phyloP scores from a whole-genome alignment of 2,797 vertebrate species.

The Adelosebastes latens region DNA sequence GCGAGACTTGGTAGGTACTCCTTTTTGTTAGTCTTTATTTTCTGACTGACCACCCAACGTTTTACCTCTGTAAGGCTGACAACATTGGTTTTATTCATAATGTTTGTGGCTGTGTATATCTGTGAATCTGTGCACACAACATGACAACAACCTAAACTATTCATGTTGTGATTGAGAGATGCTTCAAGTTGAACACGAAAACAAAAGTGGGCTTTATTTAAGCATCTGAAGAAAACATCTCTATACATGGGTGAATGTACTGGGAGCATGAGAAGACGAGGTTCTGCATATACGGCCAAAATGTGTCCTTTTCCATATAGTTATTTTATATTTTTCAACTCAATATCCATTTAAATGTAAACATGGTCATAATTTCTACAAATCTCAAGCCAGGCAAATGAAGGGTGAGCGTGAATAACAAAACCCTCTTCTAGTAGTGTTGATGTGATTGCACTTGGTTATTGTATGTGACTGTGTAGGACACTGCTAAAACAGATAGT shows the following conservation, averaged over 20 bases:
- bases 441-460: background rate
- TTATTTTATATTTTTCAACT: background rate
- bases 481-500: background rate
- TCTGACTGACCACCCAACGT: background rate
- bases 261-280: background rate
- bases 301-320: background rate
- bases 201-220: too few relatives aligned
- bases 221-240: background rate
- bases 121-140: background rate
- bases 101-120: background rate
- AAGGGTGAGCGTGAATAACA: background rate
- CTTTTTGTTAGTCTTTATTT: background rate
- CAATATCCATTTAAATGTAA: background rate
- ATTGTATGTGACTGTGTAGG: background rate
- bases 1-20: constrained; percentile 96
- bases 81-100: background rate
- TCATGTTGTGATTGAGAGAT: background rate
- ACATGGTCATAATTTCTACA: background rate
- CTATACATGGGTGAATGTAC: background rate
- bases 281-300: background rate
- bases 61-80: background rate
- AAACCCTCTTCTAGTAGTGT: background rate
- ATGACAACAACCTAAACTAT: background rate
- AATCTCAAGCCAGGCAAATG: background rate
- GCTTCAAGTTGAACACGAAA: background rate